Evolutionary conservation across 2,797 vertebrate genomes (phyloP).

Genomic region (Ambastaia sidthimunki): DNA sequence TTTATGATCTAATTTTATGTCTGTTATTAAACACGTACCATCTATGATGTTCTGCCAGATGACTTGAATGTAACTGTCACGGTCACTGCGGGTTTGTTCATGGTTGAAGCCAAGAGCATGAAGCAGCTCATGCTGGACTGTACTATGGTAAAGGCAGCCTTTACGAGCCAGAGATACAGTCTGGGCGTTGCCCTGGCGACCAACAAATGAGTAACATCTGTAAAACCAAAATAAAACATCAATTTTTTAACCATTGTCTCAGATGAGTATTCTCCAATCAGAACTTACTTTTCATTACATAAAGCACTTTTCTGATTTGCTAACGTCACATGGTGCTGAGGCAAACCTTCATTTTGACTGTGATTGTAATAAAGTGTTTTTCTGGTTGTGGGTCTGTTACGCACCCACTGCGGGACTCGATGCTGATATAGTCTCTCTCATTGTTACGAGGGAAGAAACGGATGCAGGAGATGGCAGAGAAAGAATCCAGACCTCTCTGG

Average conservation of each 20-base stretch:
- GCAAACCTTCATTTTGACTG: no score
- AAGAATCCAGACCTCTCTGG: conserved; percentile 71
- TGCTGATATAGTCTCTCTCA: conserved; percentile 73
- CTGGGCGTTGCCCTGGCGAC: conserved; percentile 10
- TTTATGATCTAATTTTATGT: neutral
- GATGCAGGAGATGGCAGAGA: conserved; percentile 73
- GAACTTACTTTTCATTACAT: neutral
- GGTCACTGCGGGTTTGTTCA: no score
- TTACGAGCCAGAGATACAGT: conserved; percentile 61
- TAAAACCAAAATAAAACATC: neutral
- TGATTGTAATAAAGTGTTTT: no score
- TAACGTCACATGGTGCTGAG: no score
- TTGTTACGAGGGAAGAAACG: conserved; percentile 67
- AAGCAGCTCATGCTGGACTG: conserved; percentile 75
- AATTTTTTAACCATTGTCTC: neutral
- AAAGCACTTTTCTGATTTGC: no score
- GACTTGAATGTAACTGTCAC: conserved; percentile 65
- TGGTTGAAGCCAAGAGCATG: conserved; percentile 72
- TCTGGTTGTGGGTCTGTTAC: neutral
- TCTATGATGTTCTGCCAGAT: conserved; percentile 71
- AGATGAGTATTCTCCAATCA: neutral
- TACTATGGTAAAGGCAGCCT: conserved; percentile 74
- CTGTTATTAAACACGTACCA: neutral
- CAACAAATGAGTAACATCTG: conserved; percentile 57
- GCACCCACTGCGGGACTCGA: conserved; percentile 71